Percentiles rank a stretch among this genome's conserved stretches.
phyloP scores from a whole-genome alignment of 2,113 vertebrate species.

The Semnopithecus entellus region DNA sequence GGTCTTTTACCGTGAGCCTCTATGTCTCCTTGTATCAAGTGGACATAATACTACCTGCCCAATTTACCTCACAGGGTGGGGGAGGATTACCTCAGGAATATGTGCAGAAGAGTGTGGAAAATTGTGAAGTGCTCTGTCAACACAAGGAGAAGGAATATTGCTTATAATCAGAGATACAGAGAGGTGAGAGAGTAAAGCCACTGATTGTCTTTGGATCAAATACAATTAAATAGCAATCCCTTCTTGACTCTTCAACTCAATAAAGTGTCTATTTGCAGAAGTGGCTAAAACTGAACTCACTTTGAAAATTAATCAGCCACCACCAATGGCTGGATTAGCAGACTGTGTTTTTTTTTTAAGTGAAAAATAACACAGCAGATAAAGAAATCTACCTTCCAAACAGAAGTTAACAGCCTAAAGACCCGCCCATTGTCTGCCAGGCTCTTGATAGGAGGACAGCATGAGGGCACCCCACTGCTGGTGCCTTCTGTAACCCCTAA shows the following conservation, averaged over 20 bases:
- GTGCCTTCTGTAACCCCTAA: slow-evolving; percentile 75
- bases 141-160: neutral
- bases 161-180: slow-evolving; percentile 47
- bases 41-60: neutral
- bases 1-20: neutral
- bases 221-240: slow-evolving; percentile 73
- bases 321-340: slow-evolving; percentile 65
- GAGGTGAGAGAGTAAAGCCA: slow-evolving; percentile 48
- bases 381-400: neutral
- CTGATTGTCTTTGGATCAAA: slow-evolving; percentile 65
- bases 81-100: neutral
- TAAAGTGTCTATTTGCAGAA: slow-evolving; percentile 73
- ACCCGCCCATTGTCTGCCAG: slow-evolving; percentile 71
- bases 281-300: slow-evolving; percentile 72
- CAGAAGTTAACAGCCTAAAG: slow-evolving; percentile 8
- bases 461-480: slow-evolving; percentile 75
- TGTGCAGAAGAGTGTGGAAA: neutral
- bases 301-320: slow-evolving; percentile 78
- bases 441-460: slow-evolving; percentile 73
- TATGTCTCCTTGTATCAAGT: neutral
- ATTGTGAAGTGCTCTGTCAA: slow-evolving; percentile 36
- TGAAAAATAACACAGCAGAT: slow-evolving; percentile 13
- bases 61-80: neutral
- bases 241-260: slow-evolving; percentile 67
- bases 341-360: slow-evolving; percentile 66